phyloP scores from a whole-genome alignment of 2,888 invertebrate genomes.

The Folsomia candida region DNA sequence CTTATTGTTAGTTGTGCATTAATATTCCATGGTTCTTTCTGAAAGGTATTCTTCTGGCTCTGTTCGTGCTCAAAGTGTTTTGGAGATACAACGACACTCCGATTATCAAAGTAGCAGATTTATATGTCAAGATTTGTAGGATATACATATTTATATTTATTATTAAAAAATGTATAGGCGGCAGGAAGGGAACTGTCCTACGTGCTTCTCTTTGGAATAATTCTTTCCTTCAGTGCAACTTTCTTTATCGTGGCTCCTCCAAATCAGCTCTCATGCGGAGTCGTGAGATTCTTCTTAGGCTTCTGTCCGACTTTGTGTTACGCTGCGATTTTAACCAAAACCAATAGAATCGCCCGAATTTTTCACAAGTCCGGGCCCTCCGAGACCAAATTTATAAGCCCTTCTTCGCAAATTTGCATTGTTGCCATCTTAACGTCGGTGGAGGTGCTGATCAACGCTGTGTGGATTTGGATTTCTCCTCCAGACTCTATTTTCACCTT shows the following conservation, averaged over 20 bases:
- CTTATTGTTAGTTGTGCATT: no score
- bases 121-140: no score
- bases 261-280: constrained; percentile 56
- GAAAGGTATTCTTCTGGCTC: constrained; percentile 57
- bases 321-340: constrained; percentile 60
- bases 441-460: constrained; percentile 57
- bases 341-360: constrained; percentile 60
- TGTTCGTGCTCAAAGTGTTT: constrained; percentile 57
- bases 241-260: constrained; percentile 60
- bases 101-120: constrained; percentile 56
- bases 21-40: no score
- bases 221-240: constrained; percentile 58
- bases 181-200: constrained; percentile 60
- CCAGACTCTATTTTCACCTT: constrained; percentile 55
- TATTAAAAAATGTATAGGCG: no score
- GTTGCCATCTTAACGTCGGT: constrained; percentile 57
- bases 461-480: constrained; percentile 58
- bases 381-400: constrained; percentile 55
- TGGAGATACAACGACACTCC: constrained; percentile 59
- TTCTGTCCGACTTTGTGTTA: constrained; percentile 61
- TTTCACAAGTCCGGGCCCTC: constrained; percentile 55
- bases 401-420: constrained; percentile 57
- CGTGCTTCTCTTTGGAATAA: constrained; percentile 57
- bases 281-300: constrained; percentile 59
- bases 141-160: no score